Evolutionary conservation across 2,113 vertebrate species (phyloP).

Genomic region (Zosterops pallidus): DNA sequence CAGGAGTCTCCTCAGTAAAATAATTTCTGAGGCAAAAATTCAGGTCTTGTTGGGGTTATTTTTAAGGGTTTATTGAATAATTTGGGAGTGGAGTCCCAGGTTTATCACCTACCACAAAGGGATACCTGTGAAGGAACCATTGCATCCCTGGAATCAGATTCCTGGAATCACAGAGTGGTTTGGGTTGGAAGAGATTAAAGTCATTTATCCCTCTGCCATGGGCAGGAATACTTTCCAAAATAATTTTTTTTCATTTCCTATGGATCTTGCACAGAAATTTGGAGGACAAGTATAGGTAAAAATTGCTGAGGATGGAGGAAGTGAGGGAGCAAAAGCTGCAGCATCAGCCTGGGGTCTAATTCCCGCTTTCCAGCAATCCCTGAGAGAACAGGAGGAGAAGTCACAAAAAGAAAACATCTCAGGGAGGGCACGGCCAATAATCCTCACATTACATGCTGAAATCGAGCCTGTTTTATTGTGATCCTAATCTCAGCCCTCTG

Average conservation of each 20-base stretch:
- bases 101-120: not conserved
- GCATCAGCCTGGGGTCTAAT: not conserved
- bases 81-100: not conserved
- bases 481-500: slow-evolving; percentile 31
- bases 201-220: not conserved
- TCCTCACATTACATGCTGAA: slow-evolving; percentile 34
- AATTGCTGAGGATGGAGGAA: not conserved
- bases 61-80: not conserved
- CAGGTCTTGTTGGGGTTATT: not conserved
- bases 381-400: not conserved
- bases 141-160: not conserved
- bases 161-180: not conserved
- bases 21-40: not conserved
- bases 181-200: not conserved
- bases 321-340: not conserved
- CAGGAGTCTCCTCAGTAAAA: not conserved
- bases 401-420: not conserved
- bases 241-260: not conserved
- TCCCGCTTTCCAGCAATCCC: not conserved
- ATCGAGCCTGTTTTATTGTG: not conserved
- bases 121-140: not conserved
- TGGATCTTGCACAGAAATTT: not conserved
- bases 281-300: not conserved
- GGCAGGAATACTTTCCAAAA: not conserved
- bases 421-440: not conserved